These are phyloP conservation scores for Ciconia boyciana DNA, from an alignment of 2,113 vertebrate genomes.

Conservation along the genomic window DNA sequence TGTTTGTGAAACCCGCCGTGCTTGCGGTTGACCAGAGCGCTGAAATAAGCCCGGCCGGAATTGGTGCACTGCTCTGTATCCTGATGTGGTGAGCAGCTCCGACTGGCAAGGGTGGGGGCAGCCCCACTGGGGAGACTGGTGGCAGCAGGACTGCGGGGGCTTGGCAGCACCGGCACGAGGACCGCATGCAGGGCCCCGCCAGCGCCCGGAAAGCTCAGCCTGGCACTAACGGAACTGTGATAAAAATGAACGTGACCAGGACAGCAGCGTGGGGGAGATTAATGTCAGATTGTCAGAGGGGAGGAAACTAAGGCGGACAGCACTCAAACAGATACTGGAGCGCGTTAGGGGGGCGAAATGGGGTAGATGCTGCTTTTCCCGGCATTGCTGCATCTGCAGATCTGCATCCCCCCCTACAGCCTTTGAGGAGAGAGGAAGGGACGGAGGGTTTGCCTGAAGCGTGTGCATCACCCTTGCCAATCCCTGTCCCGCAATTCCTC, in stretches of 20 bases:
- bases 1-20: slow-evolving; percentile 74
- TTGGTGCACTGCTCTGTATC: slow-evolving; percentile 80
- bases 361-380: neutral
- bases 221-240: slow-evolving; percentile 79
- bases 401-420: neutral
- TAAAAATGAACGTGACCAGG: slow-evolving; percentile 80
- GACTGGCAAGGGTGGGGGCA: slow-evolving; percentile 56
- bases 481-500: neutral
- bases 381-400: neutral
- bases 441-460: neutral
- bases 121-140: slow-evolving; percentile 46
- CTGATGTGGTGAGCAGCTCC: slow-evolving; percentile 82
- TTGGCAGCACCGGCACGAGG: slow-evolving; percentile 27
- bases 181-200: slow-evolving; percentile 24
- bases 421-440: neutral
- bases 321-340: slow-evolving; percentile 48
- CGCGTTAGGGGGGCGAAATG: accelerated
- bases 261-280: slow-evolving; percentile 70
- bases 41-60: slow-evolving; percentile 82
- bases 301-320: slow-evolving; percentile 58
- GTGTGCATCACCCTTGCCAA: neutral
- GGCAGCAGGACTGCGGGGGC: slow-evolving; percentile 38
- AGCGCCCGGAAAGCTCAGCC: slow-evolving; percentile 75
- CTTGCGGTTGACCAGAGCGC: slow-evolving; percentile 82
- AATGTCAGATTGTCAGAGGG: slow-evolving; percentile 77